A percentile compares a stretch with the other conserved stretches of the same genome.
Conservation (phyloP, 2,113 vertebrate genomes). For the Tricholaema leucomelas region DNA sequence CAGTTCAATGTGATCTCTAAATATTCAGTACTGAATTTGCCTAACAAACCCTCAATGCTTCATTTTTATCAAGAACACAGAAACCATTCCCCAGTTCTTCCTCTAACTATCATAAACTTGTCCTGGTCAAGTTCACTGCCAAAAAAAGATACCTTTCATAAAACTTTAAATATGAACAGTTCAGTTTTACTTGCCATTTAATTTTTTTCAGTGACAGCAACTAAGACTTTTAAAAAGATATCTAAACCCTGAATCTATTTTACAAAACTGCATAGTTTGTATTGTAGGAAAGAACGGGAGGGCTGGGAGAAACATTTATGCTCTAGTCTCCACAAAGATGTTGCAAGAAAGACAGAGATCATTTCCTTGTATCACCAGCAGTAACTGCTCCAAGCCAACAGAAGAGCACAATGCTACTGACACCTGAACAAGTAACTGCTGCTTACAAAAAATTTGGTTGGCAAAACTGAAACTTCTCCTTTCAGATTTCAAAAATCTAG, state of each 20-base stretch:
- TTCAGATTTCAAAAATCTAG: background rate
- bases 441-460: background rate
- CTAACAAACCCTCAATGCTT: background rate
- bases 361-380: background rate
- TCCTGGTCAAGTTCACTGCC: rapidly evolving
- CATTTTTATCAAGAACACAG: background rate
- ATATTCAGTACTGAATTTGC: background rate
- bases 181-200: background rate
- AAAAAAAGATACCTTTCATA: background rate
- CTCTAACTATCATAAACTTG: background rate
- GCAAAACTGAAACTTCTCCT: background rate
- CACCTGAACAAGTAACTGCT: background rate
- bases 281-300: background rate
- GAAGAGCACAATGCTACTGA: background rate
- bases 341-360: background rate
- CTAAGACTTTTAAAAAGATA: background rate
- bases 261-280: background rate
- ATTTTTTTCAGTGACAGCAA: background rate
- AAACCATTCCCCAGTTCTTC: background rate
- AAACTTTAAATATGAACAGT: background rate
- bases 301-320: background rate
- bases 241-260: background rate
- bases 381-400: background rate
- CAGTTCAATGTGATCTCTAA: background rate
- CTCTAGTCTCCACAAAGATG: background rate